Evolutionary conservation across 92 coral and sea anemone species (phyloP), one percentile per base, ranked within the genome.

Genomic region (Palythoa grandiflora): DNA sequence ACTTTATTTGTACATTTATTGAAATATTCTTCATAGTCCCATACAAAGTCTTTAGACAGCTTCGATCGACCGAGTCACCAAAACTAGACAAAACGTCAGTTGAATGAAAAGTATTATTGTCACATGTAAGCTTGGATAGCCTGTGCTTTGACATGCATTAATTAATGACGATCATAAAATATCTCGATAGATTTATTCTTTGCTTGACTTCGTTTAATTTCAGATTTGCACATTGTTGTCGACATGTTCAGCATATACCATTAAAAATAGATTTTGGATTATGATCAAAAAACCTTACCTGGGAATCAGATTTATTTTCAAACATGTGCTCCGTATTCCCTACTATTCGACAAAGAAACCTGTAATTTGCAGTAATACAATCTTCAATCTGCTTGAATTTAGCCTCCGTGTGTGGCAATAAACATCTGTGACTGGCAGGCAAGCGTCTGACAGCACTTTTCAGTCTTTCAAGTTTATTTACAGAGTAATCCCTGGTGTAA

Each of bases 361-460:
- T 94, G 73, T 91, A 93, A 87, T 97, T 97, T 40, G 92, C 89
- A 28, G 92, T 92, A 47, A 97, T 94, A 51, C 98, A 93, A 10
- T 91, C 87, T 79, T 88, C 81, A 0, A 94, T 90, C 77, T 83
- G 87, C 37, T 91, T 87, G 54, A 95, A 68, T 75, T 97, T 93
- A 13, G 86, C 91, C 19, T 91, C 87, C 60, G 91, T 94, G 71
- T 90, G 89, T 10, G 99, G 99, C 77, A 97, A 85, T 90, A 96
- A 88, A 16, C 87, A 78, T 37, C 91, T 95, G 79, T 97, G 95
- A 44, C 92, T 91, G 54, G 75, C 50, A 7, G 95, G 97, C 20
- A 97, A 90, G 6, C 84, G 79, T 9, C 78, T 84, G 68, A 84
- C 95, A 70, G 92, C 90, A 36, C 78, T 79, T 77, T 89, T 91